Evolutionary conservation across 2,113 vertebrate genomes (phyloP).

Genomic region (Hepsetus odoe): DNA sequence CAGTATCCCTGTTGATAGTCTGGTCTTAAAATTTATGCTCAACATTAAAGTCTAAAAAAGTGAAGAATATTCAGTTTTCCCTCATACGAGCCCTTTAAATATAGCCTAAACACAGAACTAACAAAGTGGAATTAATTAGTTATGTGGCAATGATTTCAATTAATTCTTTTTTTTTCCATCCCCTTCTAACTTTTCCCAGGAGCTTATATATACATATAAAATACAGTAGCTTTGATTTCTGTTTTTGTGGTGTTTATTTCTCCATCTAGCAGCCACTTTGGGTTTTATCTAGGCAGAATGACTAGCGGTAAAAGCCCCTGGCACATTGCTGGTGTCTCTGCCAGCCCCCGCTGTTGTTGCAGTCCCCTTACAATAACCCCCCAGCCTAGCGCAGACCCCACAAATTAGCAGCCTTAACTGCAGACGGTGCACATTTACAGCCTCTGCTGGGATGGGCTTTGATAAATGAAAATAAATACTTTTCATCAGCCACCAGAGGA

Average conservation of each 20-base stretch:
- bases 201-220: slow-evolving; percentile 69
- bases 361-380: slow-evolving; percentile 75
- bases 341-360: slow-evolving; percentile 72
- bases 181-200: slow-evolving; percentile 73
- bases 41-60: too few relatives aligned
- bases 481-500: slow-evolving; percentile 66
- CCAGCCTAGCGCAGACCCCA: slow-evolving; percentile 62
- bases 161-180: slow-evolving; percentile 76
- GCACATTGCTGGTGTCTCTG: slow-evolving; percentile 72
- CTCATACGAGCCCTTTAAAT: too few relatives aligned
- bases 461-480: slow-evolving; percentile 80
- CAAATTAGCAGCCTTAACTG: slow-evolving; percentile 60
- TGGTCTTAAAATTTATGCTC: too few relatives aligned
- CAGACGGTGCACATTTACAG: slow-evolving; percentile 68
- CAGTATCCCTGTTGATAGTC: too few relatives aligned
- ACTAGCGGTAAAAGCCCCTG: slow-evolving; percentile 62
- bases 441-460: slow-evolving; percentile 71
- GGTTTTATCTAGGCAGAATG: slow-evolving; percentile 74
- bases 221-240: slow-evolving; percentile 39
- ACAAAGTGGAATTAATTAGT: slow-evolving; percentile 11
- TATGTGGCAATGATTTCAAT: slow-evolving; percentile 37
- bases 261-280: slow-evolving; percentile 51
- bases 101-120: slow-evolving; percentile 12
- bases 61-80: too few relatives aligned
- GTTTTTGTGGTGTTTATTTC: slow-evolving; percentile 34